These are phyloP conservation scores for Cryptocephalus moraei DNA, from an alignment of 2,888 invertebrate species.

Conservation along the genomic window DNA sequence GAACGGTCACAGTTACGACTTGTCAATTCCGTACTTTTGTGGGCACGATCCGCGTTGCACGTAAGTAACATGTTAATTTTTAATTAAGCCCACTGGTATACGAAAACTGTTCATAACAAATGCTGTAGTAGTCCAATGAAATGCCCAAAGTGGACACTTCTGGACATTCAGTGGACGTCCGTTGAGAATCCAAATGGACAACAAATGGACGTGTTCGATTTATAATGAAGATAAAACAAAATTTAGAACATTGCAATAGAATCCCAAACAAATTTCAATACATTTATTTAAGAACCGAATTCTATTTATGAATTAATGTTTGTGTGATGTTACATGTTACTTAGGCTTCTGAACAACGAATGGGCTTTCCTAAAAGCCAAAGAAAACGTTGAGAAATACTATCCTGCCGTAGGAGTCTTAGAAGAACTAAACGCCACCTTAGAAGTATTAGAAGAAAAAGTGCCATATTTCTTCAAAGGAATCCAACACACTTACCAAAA, in stretches of 20 bases:
- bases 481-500: slow-evolving; percentile 40
- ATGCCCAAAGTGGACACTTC: too few relatives aligned
- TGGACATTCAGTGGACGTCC: too few relatives aligned
- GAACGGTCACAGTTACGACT: slow-evolving; percentile 29
- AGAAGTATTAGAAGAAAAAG: slow-evolving; percentile 39
- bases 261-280: neutral
- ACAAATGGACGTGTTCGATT: too few relatives aligned
- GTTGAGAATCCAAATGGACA: too few relatives aligned
- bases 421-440: slow-evolving; percentile 48
- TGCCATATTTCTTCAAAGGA: slow-evolving; percentile 50
- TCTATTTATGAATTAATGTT: neutral
- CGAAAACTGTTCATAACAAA: too few relatives aligned
- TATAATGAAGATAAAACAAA: too few relatives aligned
- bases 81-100: too few relatives aligned
- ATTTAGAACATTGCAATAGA: too few relatives aligned
- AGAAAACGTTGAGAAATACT: slow-evolving; percentile 46
- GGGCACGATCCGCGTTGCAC: slow-evolving; percentile 49
- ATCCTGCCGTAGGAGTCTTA: slow-evolving; percentile 47
- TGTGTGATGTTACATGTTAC: neutral
- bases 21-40: slow-evolving; percentile 52
- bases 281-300: neutral
- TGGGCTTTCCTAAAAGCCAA: slow-evolving; percentile 48
- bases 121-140: too few relatives aligned
- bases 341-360: slow-evolving; percentile 41
- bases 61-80: slow-evolving; percentile 34